phyloP scores from a whole-genome alignment of 2,797 vertebrate species.

The Uromys caudimaculatus region DNA sequence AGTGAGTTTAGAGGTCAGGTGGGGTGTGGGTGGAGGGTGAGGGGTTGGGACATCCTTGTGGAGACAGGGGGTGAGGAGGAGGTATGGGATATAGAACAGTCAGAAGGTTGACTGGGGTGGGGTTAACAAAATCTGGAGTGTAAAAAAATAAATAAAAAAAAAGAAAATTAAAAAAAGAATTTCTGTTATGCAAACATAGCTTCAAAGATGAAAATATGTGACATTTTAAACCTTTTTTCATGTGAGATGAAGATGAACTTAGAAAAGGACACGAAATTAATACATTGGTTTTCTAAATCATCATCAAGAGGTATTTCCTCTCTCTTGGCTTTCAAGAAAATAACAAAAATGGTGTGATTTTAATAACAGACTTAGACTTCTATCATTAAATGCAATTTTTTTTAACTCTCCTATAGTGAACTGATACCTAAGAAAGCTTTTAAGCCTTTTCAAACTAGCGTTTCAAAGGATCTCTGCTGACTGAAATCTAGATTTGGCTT shows the following conservation, averaged over 20 bases:
- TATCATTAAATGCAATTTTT: constrained; percentile 6
- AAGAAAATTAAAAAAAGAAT: not conserved
- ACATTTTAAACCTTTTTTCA: not conserved
- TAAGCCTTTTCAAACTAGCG: constrained; percentile 61
- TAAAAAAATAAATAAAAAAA: too few relatives aligned
- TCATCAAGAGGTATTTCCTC: not conserved
- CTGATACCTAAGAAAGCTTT: constrained; percentile 64
- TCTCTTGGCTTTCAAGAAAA: not conserved
- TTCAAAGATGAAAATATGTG: not conserved
- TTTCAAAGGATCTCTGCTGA: constrained; percentile 64
- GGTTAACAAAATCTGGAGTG: too few relatives aligned
- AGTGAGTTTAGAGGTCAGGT: too few relatives aligned
- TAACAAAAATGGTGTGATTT: not conserved
- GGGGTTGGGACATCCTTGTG: too few relatives aligned
- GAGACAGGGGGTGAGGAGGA: too few relatives aligned
- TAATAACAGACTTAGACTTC: constrained; percentile 7
- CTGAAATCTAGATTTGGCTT: constrained; percentile 66
- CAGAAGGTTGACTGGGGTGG: too few relatives aligned
- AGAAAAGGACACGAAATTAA: not conserved
- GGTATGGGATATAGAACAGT: too few relatives aligned
- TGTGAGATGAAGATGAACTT: not conserved
- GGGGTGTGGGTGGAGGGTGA: too few relatives aligned
- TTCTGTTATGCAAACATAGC: not conserved
- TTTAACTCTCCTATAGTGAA: not conserved
- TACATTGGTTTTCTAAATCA: not conserved